A percentile compares a stretch with the other conserved stretches of the same genome.
Evolutionary conservation across 2,888 invertebrate species (phyloP).

Genomic region (Agrotis exclamationis): DNA sequence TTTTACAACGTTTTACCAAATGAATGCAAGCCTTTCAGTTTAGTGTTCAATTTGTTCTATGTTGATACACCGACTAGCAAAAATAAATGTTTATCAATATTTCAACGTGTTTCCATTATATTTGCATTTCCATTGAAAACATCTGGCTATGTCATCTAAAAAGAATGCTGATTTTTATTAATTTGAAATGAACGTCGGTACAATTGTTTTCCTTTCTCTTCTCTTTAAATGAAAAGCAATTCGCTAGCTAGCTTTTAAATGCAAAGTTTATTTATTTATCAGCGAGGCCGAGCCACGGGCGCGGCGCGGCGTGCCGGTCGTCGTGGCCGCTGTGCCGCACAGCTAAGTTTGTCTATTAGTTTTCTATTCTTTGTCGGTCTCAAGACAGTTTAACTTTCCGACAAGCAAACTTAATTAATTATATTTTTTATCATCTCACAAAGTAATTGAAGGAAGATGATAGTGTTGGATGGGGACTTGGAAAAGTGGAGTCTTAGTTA

Average conservation of each 20-base stretch:
- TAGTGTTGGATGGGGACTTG: conserved; percentile 1
- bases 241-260: conserved; percentile 33
- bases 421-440: conserved; percentile 14
- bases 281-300: neutral
- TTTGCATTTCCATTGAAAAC: neutral
- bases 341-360: conserved; percentile 30
- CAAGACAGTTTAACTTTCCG: conserved; percentile 31
- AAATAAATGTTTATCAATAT: neutral
- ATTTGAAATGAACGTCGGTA: neutral
- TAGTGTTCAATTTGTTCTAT: neutral
- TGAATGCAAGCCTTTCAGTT: conserved; percentile 1
- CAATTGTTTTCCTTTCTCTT: neutral
- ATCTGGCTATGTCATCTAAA: conserved; percentile 10
- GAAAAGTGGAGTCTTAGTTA: neutral
- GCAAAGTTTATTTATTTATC: conserved; percentile 39
- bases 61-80: neutral
- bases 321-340: neutral
- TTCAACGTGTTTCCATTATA: neutral
- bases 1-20: neutral
- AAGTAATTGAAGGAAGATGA: conserved; percentile 23
- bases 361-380: conserved; percentile 26
- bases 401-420: conserved; percentile 37
- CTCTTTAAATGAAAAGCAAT: conserved; percentile 38
- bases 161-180: neutral
- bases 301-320: no score